These are phyloP conservation scores for Thereva nobilitata DNA, from an alignment of 2,888 invertebrate genomes.

Conservation along the genomic window DNA sequence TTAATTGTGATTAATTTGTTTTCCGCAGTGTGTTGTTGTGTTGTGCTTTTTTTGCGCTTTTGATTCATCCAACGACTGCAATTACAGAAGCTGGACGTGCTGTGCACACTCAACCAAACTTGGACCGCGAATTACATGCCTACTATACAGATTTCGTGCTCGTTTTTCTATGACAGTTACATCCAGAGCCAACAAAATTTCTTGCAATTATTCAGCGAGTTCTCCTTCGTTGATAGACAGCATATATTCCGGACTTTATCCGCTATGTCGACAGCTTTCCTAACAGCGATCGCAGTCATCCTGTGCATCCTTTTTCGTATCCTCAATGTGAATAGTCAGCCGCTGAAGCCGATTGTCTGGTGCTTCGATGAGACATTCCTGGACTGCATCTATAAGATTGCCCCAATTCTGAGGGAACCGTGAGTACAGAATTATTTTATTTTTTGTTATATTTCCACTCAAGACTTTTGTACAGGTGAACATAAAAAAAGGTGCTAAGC, in stretches of 20 bases:
- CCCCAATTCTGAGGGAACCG: conserved; percentile 80
- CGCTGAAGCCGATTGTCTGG: conserved; percentile 76
- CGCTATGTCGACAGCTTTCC: conserved; percentile 77
- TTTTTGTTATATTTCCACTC: background rate
- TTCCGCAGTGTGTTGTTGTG: no score
- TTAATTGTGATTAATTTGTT: no score
- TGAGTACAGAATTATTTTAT: conserved; percentile 63
- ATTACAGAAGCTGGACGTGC: conserved; percentile 3
- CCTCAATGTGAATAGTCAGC: conserved; percentile 81
- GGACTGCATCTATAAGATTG: conserved; percentile 76
- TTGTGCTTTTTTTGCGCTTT: no score
- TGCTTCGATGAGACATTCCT: conserved; percentile 77
- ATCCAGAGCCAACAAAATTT: conserved; percentile 43
- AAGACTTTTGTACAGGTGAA: background rate
- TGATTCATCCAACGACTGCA: no score
- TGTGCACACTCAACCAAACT: conserved; percentile 12
- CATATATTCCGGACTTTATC: conserved; percentile 46
- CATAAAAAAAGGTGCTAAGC: no score
- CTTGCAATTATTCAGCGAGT: conserved; percentile 42
- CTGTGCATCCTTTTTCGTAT: conserved; percentile 82
- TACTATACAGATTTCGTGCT: conserved; percentile 42
- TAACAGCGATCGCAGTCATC: conserved; percentile 80
- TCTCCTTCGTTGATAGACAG: conserved; percentile 45
- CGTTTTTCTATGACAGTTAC: conserved; percentile 46
- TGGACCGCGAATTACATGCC: conserved; percentile 34